Percentiles rank a stretch among this genome's conserved stretches.
Evolutionary conservation across 2,888 invertebrate species (phyloP).

Genomic region (Tholera decimalis): DNA sequence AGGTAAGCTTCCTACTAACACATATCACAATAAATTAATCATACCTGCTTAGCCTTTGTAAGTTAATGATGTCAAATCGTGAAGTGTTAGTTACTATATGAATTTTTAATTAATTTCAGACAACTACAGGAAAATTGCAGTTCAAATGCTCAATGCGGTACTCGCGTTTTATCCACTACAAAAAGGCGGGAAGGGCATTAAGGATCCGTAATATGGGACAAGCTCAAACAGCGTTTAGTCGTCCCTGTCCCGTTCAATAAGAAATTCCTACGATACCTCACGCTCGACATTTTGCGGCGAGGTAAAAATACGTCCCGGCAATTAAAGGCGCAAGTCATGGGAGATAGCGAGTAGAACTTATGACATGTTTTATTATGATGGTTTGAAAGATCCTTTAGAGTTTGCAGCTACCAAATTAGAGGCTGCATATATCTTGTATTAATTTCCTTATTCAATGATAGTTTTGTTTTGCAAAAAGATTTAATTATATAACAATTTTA

Average conservation of each 20-base stretch:
- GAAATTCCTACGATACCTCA: constrained; percentile 78
- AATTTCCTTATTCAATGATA: too few species aligned
- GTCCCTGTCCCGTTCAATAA: constrained; percentile 73
- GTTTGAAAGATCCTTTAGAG: too few species aligned
- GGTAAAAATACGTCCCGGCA: constrained; percentile 75
- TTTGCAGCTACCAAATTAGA: background rate
- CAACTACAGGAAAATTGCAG: background rate
- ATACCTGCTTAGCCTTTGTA: too few species aligned
- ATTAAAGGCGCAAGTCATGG: constrained; percentile 55
- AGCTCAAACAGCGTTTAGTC: constrained; percentile 56
- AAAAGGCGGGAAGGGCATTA: constrained; percentile 24
- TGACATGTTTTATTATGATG: background rate
- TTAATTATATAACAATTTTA: too few species aligned
- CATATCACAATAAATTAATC: too few species aligned
- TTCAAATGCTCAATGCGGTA: background rate
- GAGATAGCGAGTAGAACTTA: background rate
- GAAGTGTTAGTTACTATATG: too few species aligned
- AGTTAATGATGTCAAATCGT: too few species aligned
- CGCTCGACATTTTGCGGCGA: constrained; percentile 73
- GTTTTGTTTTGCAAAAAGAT: too few species aligned
- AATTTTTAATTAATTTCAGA: too few species aligned
- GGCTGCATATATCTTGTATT: too few species aligned
- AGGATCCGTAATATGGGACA: constrained; percentile 40
- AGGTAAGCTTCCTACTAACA: too few species aligned
- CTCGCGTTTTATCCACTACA: background rate